phyloP scores from a whole-genome alignment of 1,140 invertebrate species.

The Rhagoletis zephyria region DNA sequence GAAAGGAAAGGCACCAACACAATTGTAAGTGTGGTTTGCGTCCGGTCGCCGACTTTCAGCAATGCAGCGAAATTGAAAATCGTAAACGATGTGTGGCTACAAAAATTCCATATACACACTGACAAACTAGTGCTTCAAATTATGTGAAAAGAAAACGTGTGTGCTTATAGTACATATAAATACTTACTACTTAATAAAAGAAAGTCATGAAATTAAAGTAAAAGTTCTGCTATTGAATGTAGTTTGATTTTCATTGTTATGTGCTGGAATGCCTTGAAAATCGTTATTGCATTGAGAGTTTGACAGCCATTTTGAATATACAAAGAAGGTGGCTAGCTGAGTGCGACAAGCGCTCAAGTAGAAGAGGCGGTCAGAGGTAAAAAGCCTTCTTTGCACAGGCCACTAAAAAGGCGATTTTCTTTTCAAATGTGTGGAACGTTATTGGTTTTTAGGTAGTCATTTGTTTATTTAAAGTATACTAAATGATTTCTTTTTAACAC shows the following conservation, averaged over 20 bases:
- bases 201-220: conserved; percentile 49
- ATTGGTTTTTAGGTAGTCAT: too few relatives aligned
- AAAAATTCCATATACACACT: neutral
- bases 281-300: conserved; percentile 24
- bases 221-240: conserved; percentile 37
- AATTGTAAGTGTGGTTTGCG: neutral
- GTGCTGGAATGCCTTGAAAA: conserved; percentile 18
- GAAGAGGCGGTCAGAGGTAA: neutral
- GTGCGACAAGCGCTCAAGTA: too few relatives aligned
- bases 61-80: conserved; percentile 25
- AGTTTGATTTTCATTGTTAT: conserved; percentile 48
- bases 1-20: neutral
- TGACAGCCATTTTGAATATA: conserved; percentile 31
- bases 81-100: conserved; percentile 25
- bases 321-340: neutral
- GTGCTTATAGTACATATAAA: neutral
- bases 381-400: neutral
- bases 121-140: neutral
- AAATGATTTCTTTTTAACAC: too few relatives aligned
- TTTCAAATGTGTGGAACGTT: neutral
- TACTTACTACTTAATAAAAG: neutral
- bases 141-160: neutral
- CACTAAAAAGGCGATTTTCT: neutral
- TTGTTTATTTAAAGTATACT: too few relatives aligned
- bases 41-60: neutral